Conservation (phyloP, 2,888 invertebrate genomes). For the Brenthis hecate region DNA sequence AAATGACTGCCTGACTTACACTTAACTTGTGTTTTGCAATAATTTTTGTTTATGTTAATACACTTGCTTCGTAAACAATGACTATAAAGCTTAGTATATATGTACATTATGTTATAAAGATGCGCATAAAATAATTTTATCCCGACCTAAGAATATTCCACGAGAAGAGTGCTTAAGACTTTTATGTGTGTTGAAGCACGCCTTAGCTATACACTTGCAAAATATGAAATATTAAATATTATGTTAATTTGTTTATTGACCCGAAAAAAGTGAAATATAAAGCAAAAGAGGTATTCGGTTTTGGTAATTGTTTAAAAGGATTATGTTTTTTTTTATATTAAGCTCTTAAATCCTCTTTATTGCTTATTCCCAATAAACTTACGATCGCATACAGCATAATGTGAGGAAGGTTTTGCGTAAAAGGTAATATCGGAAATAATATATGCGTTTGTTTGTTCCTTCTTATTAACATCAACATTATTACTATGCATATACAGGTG, state of each 20-base stretch:
- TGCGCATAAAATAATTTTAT: constrained; percentile 8
- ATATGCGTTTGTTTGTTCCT: too few species aligned
- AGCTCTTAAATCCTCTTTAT: too few species aligned
- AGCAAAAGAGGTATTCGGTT: too few species aligned
- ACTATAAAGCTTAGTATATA: background rate
- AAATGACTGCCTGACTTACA: background rate
- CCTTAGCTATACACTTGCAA: background rate
- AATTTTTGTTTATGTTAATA: background rate
- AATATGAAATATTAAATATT: constrained; percentile 10
- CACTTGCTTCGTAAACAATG: background rate
- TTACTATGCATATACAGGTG: too few species aligned
- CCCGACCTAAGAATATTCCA: constrained; percentile 7
- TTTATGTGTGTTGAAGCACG: constrained; percentile 13
- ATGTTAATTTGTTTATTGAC: background rate
- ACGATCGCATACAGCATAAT: too few species aligned
- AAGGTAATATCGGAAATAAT: too few species aligned
- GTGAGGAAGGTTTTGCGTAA: too few species aligned
- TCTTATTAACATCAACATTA: too few species aligned
- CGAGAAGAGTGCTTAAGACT: constrained; percentile 8
- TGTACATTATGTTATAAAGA: constrained; percentile 2
- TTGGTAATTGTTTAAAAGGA: too few species aligned
- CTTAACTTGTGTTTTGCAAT: background rate
- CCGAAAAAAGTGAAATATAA: background rate
- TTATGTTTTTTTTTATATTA: too few species aligned
- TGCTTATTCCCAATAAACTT: too few species aligned